Evolutionary conservation across 2,888 invertebrate genomes (phyloP).

Genomic region (Electrophaes corylata): DNA sequence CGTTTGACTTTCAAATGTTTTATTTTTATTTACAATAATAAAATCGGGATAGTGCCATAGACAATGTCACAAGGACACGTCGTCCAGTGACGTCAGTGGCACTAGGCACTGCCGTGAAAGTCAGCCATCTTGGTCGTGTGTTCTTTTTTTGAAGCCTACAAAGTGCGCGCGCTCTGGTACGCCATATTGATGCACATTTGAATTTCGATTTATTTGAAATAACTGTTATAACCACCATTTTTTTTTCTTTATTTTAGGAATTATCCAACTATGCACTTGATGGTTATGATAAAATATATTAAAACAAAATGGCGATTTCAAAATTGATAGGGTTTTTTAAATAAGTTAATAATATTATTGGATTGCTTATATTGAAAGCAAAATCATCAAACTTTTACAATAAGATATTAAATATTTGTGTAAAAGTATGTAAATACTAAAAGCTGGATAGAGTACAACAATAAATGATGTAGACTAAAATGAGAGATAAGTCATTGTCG

Average conservation of each 20-base stretch:
- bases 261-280: too few species aligned
- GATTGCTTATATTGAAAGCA: not conserved
- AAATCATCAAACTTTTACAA: not conserved
- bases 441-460: not conserved
- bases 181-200: slow-evolving; percentile 62
- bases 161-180: slow-evolving; percentile 70
- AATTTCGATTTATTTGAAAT: slow-evolving; percentile 43
- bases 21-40: slow-evolving; percentile 42
- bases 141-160: slow-evolving; percentile 80
- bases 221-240: not conserved
- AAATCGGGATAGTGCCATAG: slow-evolving; percentile 59
- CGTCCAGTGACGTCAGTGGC: slow-evolving; percentile 78
- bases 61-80: slow-evolving; percentile 75
- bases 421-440: not conserved
- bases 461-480: not conserved
- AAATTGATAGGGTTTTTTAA: too few species aligned
- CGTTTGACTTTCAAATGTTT: slow-evolving; percentile 18
- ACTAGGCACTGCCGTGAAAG: slow-evolving; percentile 81
- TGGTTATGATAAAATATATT: too few species aligned
- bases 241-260: not conserved
- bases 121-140: slow-evolving; percentile 79
- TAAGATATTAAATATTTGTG: not conserved
- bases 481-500: slow-evolving; percentile 10
- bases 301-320: too few species aligned
- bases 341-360: too few species aligned